Evolutionary conservation across 2,797 vertebrate species (phyloP).

Genomic region (Vireo griseus): DNA sequence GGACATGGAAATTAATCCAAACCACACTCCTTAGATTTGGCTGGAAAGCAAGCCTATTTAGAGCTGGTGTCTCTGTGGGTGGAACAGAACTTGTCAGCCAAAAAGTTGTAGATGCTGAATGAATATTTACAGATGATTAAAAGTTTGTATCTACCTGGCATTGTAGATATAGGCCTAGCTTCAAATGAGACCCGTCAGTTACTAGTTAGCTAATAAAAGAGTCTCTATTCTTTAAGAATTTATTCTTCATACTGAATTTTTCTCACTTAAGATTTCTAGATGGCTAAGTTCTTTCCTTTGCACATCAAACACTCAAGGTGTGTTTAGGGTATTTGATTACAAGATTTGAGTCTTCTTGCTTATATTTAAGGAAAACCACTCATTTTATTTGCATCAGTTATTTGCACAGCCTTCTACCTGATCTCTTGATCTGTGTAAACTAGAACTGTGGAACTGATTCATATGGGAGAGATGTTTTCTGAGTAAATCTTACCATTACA

Average conservation of each 20-base stretch:
- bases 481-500: not conserved
- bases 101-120: not conserved
- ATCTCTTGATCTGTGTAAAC: not conserved
- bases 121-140: not conserved
- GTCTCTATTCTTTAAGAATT: not conserved
- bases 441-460: not conserved
- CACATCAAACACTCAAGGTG: not conserved
- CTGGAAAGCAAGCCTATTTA: not conserved
- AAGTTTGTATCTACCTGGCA: not conserved
- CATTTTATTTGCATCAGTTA: not conserved
- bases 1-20: not conserved
- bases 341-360: not conserved
- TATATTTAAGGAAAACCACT: not conserved
- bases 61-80: not conserved
- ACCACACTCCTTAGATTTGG: not conserved
- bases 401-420: not conserved
- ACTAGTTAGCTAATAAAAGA: not conserved
- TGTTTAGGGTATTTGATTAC: not conserved
- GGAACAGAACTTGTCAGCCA: not conserved
- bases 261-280: not conserved
- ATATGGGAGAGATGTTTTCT: not conserved
- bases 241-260: not conserved
- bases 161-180: not conserved
- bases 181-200: not conserved
- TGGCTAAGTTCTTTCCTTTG: not conserved